Evolutionary conservation across 2,888 invertebrate species (phyloP).

Genomic region (Dryobotodes eremita): DNA sequence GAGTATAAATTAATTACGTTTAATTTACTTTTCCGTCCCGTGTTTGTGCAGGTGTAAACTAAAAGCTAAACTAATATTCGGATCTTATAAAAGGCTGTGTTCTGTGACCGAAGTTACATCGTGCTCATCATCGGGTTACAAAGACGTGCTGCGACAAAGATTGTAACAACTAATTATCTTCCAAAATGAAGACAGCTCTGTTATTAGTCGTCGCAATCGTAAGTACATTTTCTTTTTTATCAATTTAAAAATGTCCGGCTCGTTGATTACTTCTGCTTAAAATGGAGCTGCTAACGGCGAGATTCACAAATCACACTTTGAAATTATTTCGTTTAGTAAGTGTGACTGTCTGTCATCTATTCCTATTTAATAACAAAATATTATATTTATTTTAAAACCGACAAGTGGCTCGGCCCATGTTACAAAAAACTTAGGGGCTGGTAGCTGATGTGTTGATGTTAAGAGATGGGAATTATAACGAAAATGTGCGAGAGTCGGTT

Average conservation of each 20-base stretch:
- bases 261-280: background rate
- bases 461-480: too few species aligned
- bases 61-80: slow-evolving; percentile 29
- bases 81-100: slow-evolving; percentile 36
- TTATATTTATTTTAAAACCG: too few species aligned
- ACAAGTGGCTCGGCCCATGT: too few species aligned
- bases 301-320: background rate
- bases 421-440: too few species aligned
- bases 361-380: too few species aligned
- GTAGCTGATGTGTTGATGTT: too few species aligned
- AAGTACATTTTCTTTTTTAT: slow-evolving; percentile 16
- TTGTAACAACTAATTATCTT: background rate
- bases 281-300: background rate
- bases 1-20: background rate
- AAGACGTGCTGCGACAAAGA: slow-evolving; percentile 10
- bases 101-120: background rate
- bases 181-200: slow-evolving; percentile 19
- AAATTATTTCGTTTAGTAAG: background rate
- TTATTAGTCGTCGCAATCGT: slow-evolving; percentile 15
- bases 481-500: too few species aligned
- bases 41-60: slow-evolving; percentile 13
- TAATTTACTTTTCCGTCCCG: slow-evolving; percentile 8
- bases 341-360: too few species aligned
- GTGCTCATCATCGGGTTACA: background rate
- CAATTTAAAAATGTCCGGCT: background rate